phyloP scores from a whole-genome alignment of 2,888 invertebrate genomes.

The Meliscaeva auricollis region DNA sequence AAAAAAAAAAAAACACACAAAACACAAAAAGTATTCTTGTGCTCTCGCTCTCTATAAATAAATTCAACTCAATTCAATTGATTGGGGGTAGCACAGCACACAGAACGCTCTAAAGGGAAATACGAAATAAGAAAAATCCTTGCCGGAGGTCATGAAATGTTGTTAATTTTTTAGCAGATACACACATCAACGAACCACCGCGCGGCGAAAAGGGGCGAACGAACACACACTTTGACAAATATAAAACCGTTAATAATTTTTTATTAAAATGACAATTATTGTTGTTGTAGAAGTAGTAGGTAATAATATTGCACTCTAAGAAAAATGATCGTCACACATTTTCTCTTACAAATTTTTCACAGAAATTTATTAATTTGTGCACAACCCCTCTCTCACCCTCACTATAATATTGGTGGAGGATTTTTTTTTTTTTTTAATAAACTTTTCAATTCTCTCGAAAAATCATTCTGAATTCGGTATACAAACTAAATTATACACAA shows the following conservation, averaged over 20 bases:
- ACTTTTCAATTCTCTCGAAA: conserved; percentile 9
- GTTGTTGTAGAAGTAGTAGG: background rate
- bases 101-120: background rate
- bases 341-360: conserved; percentile 11
- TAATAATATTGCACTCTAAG: conserved; percentile 37
- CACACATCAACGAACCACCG: conserved; percentile 15
- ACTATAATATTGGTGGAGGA: background rate
- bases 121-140: conserved; percentile 33
- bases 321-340: conserved; percentile 71
- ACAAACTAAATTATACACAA: background rate
- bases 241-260: conserved; percentile 10
- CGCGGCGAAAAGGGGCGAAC: conserved; percentile 7
- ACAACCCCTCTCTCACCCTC: background rate
- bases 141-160: conserved; percentile 63
- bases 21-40: conserved; percentile 12
- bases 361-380: background rate
- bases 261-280: conserved; percentile 3
- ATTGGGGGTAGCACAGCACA: conserved; percentile 14
- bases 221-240: conserved; percentile 25
- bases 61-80: conserved; percentile 30
- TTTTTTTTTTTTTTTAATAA: background rate
- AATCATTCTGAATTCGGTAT: conserved; percentile 15
- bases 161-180: conserved; percentile 15
- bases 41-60: conserved; percentile 32
- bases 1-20: too few species aligned